phyloP scores from a whole-genome alignment of 1,140 invertebrate species.

The Antheraea pernyi region DNA sequence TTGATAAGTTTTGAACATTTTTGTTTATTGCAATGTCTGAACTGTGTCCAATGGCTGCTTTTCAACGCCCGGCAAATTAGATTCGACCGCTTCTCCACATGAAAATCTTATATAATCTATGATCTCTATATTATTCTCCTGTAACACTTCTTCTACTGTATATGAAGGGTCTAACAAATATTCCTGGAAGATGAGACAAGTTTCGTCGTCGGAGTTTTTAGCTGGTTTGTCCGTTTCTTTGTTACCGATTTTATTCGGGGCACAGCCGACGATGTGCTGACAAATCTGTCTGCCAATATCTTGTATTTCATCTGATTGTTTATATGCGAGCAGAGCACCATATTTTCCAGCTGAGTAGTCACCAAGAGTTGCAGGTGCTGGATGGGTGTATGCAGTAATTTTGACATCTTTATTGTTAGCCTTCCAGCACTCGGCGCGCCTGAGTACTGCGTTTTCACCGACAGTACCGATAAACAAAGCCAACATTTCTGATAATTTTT shows the following conservation, averaged over 20 bases:
- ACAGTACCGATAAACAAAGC: conserved; percentile 91
- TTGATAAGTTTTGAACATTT: background rate
- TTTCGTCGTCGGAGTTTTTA: conserved; percentile 85
- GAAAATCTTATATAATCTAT: conserved; percentile 93
- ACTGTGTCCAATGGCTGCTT: conserved; percentile 80
- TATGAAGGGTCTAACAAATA: conserved; percentile 89
- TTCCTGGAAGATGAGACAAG: conserved; percentile 90
- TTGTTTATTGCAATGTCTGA: conserved; percentile 81
- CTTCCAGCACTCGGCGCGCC: conserved; percentile 87
- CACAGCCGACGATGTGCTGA: conserved; percentile 96
- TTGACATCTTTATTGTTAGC: conserved; percentile 80
- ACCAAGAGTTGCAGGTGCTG: conserved; percentile 71
- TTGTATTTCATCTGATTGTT: conserved; percentile 66
- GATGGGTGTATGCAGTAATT: conserved; percentile 87
- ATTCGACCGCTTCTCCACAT: conserved; percentile 84
- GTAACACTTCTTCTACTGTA: conserved; percentile 87
- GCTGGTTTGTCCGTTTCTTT: conserved; percentile 81
- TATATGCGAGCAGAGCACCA: conserved; percentile 88
- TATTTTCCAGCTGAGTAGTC: conserved; percentile 87
- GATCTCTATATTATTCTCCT: conserved; percentile 84
- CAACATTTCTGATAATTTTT: conserved; percentile 87
- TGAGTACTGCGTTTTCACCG: conserved; percentile 93
- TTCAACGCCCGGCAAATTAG: conserved; percentile 60
- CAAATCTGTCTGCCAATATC: conserved; percentile 87
- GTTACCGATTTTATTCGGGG: conserved; percentile 88